Base-by-base conservation (phyloP, 2,113 vertebrate genomes). In the Indri indri region DNA sequence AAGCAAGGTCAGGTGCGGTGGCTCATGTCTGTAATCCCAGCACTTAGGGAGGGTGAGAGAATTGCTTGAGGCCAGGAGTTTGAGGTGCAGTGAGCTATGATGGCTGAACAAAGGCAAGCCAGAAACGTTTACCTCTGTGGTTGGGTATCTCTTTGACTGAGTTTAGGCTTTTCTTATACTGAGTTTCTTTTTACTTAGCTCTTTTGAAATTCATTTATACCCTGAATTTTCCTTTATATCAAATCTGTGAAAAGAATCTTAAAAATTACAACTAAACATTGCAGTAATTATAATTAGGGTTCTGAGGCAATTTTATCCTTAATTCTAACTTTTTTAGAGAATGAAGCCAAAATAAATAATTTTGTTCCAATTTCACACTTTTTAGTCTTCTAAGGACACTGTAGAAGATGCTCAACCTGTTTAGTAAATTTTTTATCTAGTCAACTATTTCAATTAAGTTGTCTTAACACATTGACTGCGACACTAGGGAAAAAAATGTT, bases 221-320 rank as follows among this genome's bases (percentile, higher is more conserved):
- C 27, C 40, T 54, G 25, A 79, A 32, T 77, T 92, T 57, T 94
- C 17, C 71, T 92, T 91, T 85, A 81, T 9, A 81, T 88, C 30
- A 90, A 73, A 42, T 89, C 54, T 93, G 37, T 94, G 79, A 79
- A 54, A 93, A 91, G 4, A 61, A 6, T 57, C 70, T 93, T 80
- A 94, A 77, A 77, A 95, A 80, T 89, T 32, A 89, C 42, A 97
- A 87, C 30, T 47, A 93, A 88, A 94, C 70, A 68, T n/a, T 91
- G 61, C 7, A 88, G 37, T 59, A 87, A 90, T 40, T 95, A 54
- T 90, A 96, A 94, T 8, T 77, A 92, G 10, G 50, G 59, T 90
- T 65, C 92, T 22, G 96, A 90, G 47, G 10, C 40, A 80, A 74
- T 97, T 13, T 90, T 18, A 84, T 61, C 18, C 83, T 93, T 91